These are phyloP conservation scores for Porites lutea DNA, from an alignment of 64 coral and sea anemone genomes.

Conservation along the genomic window DNA sequence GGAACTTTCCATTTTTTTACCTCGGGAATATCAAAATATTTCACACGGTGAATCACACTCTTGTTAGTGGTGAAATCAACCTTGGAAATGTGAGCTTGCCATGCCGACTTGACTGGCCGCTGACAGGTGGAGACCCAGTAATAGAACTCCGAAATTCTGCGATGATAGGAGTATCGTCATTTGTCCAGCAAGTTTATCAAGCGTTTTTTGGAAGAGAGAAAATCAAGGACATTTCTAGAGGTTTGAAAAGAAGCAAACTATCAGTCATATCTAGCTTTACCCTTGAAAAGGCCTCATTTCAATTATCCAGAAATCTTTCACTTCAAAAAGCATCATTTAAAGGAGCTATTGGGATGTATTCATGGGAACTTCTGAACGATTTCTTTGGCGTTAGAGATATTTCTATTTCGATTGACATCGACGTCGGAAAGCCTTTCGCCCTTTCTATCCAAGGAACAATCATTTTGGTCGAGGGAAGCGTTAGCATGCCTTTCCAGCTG, in stretches of 20 bases:
- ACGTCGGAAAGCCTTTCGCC: slow-evolving; percentile 25
- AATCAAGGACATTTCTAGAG: not conserved
- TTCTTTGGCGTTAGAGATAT: slow-evolving; percentile 69
- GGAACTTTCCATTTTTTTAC: not conserved
- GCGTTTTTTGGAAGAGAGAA: not conserved
- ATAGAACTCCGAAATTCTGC: not conserved
- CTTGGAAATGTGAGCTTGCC: not conserved
- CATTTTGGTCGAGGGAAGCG: slow-evolving; percentile 2
- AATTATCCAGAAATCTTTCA: slow-evolving; percentile 1
- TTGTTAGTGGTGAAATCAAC: not conserved
- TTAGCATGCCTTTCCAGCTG: slow-evolving; percentile 72
- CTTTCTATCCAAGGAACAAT: slow-evolving; percentile 48
- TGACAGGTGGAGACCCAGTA: not conserved
- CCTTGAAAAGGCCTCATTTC: slow-evolving; percentile 11
- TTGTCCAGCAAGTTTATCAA: slow-evolving; percentile 14
- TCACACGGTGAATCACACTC: not conserved
- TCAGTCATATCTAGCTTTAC: not conserved
- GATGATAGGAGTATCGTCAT: not conserved
- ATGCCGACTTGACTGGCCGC: slow-evolving; percentile 5
- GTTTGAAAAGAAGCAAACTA: slow-evolving; percentile 1
- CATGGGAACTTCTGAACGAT: slow-evolving; percentile 72
- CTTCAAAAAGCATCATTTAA: slow-evolving; percentile 21
- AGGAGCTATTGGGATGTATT: slow-evolving; percentile 40
- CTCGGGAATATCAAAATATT: not conserved
- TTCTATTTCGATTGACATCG: slow-evolving; percentile 24